Evolutionary conservation across 2,888 invertebrate species (phyloP).

Genomic region (Stomorhina lunata): DNA sequence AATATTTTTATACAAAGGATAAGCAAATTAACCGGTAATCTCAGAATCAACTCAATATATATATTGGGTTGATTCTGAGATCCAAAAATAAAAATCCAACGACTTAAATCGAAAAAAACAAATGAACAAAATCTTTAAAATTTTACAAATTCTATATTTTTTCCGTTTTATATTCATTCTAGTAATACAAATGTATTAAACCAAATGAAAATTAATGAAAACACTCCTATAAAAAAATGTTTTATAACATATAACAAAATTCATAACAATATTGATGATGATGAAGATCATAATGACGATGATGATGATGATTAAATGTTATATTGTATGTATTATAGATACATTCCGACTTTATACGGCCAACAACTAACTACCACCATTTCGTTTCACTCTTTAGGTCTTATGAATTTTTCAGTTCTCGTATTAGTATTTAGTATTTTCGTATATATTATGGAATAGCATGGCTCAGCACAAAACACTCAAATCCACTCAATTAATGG

Average conservation of each 20-base stretch:
- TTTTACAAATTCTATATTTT: too few relatives aligned
- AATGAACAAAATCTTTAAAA: too few relatives aligned
- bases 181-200: too few relatives aligned
- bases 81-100: too few relatives aligned
- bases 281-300: slow-evolving; percentile 45
- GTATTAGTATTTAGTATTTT: background rate
- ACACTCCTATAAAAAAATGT: too few relatives aligned
- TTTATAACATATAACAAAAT: background rate
- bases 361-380: slow-evolving; percentile 17
- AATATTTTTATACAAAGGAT: too few relatives aligned
- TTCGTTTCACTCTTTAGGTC: slow-evolving; percentile 8
- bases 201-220: too few relatives aligned
- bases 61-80: too few relatives aligned
- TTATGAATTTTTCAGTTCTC: background rate
- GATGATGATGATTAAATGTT: slow-evolving; percentile 59
- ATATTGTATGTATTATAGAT: slow-evolving; percentile 9
- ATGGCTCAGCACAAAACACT: slow-evolving; percentile 2
- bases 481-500: slow-evolving; percentile 56
- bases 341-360: background rate
- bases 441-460: slow-evolving; percentile 11
- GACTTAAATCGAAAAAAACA: too few relatives aligned
- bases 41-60: too few relatives aligned
- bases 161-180: too few relatives aligned
- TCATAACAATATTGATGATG: background rate
- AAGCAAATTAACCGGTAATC: too few relatives aligned